Evolutionary conservation across 2,113 vertebrate species (phyloP).

Genomic region (Ovibos moschatus): DNA sequence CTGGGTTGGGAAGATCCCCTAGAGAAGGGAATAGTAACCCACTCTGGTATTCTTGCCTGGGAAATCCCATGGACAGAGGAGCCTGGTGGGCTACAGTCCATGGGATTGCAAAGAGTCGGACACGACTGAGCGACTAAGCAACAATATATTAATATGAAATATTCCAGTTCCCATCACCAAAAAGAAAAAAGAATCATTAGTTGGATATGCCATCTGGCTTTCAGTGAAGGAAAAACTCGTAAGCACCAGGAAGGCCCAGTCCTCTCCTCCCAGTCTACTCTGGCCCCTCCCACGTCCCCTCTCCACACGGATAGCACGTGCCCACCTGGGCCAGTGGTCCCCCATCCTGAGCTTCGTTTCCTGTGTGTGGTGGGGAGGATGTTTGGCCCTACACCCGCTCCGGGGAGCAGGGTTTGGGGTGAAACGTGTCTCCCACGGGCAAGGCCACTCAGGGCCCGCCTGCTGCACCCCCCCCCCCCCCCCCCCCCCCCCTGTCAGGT

Average conservation of each 20-base stretch:
- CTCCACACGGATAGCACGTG: neutral
- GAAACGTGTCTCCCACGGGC: fast-evolving
- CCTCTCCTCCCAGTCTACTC: too few relatives aligned
- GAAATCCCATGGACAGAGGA: neutral
- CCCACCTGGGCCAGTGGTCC: neutral
- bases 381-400: neutral
- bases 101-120: neutral
- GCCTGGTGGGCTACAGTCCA: neutral
- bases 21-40: neutral
- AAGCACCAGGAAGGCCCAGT: neutral
- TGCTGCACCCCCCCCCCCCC: too few relatives aligned
- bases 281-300: neutral
- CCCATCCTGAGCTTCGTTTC: neutral
- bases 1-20: neutral
- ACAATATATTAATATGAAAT: neutral
- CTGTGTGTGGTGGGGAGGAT: neutral
- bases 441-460: neutral
- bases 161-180: neutral
- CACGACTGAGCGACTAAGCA: neutral
- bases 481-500: too few relatives aligned
- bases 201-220: neutral
- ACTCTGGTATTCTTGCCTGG: neutral
- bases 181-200: neutral
- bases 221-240: neutral
- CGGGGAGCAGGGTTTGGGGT: neutral